Evolutionary conservation across 1,140 invertebrate genomes (phyloP).

Genomic region (Vanessa tameamea): DNA sequence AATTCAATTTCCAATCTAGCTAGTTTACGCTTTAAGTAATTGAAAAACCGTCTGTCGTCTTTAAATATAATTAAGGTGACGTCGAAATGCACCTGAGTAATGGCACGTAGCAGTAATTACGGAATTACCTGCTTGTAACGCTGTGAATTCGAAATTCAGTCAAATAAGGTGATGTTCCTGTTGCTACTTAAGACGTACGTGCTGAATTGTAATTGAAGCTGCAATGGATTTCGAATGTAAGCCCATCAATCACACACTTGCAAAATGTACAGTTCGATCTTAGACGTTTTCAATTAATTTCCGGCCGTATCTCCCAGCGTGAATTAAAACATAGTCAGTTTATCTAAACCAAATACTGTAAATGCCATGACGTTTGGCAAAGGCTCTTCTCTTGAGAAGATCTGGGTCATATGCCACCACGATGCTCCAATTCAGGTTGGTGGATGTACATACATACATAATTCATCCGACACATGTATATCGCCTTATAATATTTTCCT

Average conservation of each 20-base stretch:
- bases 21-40: neutral
- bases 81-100: constrained; percentile 25
- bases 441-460: too few species aligned
- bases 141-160: constrained; percentile 28
- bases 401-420: too few species aligned
- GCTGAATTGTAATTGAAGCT: constrained; percentile 30
- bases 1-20: constrained; percentile 4
- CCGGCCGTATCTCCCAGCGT: too few species aligned
- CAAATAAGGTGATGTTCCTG: constrained; percentile 32
- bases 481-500: too few species aligned
- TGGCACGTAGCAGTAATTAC: constrained; percentile 31
- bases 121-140: constrained; percentile 26
- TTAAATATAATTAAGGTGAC: constrained; percentile 6
- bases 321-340: too few species aligned
- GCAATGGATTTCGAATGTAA: constrained; percentile 15
- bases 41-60: neutral
- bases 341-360: too few species aligned
- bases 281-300: too few species aligned
- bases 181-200: constrained; percentile 30
- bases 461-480: too few species aligned
- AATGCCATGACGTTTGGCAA: too few species aligned
- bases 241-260: constrained; percentile 12
- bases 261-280: neutral
- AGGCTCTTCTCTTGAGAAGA: too few species aligned
- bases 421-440: too few species aligned